A percentile compares a stretch with the other conserved stretches of the same genome.
Evolutionary conservation across 2,888 invertebrate genomes (phyloP).

Genomic region (Tenthredo amoena): DNA sequence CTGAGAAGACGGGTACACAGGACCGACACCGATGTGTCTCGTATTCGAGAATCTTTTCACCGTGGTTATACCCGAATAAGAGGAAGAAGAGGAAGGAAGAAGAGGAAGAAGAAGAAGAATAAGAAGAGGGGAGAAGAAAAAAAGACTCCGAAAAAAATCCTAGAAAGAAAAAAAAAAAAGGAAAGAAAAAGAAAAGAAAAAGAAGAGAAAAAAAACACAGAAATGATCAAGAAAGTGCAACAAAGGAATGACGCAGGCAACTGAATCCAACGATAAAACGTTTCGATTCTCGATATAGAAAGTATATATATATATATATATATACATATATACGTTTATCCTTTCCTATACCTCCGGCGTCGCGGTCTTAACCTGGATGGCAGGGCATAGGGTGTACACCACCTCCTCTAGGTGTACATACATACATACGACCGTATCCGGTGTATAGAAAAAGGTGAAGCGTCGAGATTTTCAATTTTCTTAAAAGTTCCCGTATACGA

Average conservation of each 20-base stretch:
- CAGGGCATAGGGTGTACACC: background rate
- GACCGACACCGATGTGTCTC: too few relatives aligned
- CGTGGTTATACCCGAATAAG: too few relatives aligned
- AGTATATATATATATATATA: background rate
- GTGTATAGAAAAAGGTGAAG: background rate
- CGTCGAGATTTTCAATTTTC: constrained; percentile 37
- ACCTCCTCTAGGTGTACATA: background rate
- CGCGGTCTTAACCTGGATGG: background rate
- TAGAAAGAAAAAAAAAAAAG: background rate
- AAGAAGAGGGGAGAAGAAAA: too few relatives aligned
- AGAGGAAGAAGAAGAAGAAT: too few relatives aligned
- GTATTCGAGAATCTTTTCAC: too few relatives aligned
- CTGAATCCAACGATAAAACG: background rate
- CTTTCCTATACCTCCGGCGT: background rate
- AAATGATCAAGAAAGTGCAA: constrained; percentile 38
- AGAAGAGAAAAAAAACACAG: background rate
- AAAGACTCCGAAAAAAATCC: background rate
- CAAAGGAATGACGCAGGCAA: background rate
- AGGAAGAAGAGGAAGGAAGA: too few relatives aligned
- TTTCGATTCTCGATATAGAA: background rate
- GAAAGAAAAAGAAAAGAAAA: background rate
- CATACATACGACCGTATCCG: background rate
- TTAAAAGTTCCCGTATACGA: constrained; percentile 12
- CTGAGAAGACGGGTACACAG: too few relatives aligned
- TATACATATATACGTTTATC: background rate